These are phyloP conservation scores for Megaustenia siamemsis DNA, from an alignment of 2,888 invertebrate species.

Conservation along the genomic window DNA sequence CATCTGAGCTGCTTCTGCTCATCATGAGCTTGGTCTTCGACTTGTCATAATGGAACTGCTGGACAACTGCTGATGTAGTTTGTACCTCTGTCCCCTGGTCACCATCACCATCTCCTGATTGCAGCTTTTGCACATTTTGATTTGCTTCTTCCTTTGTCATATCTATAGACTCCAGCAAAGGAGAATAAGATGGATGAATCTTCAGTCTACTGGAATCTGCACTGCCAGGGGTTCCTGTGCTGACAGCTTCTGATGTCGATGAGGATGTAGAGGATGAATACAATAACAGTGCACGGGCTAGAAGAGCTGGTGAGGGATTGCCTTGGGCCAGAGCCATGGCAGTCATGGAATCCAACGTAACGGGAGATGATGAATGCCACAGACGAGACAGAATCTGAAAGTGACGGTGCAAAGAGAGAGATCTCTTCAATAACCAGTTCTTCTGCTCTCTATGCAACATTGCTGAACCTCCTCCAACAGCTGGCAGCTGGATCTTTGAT, in stretches of 20 bases:
- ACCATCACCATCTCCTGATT: not conserved
- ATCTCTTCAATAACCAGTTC: slow-evolving; percentile 50
- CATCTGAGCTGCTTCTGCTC: slow-evolving; percentile 23
- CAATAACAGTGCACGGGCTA: slow-evolving; percentile 29
- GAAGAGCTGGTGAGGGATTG: slow-evolving; percentile 45
- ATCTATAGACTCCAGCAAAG: slow-evolving; percentile 15
- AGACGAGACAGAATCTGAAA: slow-evolving; percentile 48
- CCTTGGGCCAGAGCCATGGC: slow-evolving; percentile 53
- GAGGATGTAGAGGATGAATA: slow-evolving; percentile 34
- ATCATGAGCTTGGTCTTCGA: slow-evolving; percentile 43
- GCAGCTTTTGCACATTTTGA: not conserved
- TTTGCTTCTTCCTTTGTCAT: slow-evolving; percentile 6
- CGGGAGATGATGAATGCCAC: slow-evolving; percentile 42
- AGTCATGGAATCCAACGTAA: slow-evolving; percentile 51
- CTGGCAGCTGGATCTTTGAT: slow-evolving; percentile 56
- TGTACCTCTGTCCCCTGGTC: slow-evolving; percentile 7
- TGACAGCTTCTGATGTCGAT: slow-evolving; percentile 33
- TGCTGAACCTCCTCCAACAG: slow-evolving; percentile 34
- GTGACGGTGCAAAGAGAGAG: slow-evolving; percentile 43
- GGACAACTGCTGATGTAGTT: not conserved
- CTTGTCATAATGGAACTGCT: slow-evolving; percentile 46
- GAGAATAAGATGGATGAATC: not conserved
- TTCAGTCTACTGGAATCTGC: slow-evolving; percentile 31
- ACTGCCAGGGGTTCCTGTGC: slow-evolving; percentile 48
- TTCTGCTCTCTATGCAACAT: slow-evolving; percentile 31